These are phyloP conservation scores for Oreotrochilus melanogaster DNA, from an alignment of 2,113 vertebrate species.

Conservation along the genomic window DNA sequence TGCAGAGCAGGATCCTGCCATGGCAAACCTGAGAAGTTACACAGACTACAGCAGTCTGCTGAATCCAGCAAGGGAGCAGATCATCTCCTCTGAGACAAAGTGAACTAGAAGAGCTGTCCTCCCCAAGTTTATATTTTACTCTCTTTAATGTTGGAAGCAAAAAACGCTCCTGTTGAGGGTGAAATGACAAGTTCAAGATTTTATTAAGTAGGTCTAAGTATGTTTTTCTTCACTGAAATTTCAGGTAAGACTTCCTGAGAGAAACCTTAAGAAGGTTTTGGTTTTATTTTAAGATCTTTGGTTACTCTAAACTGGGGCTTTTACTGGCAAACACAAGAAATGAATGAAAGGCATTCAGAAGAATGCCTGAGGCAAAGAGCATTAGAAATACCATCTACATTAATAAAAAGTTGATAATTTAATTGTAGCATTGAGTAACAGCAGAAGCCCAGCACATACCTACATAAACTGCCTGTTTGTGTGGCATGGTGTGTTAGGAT, in stretches of 20 bases:
- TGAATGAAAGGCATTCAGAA: background rate
- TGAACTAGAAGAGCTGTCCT: background rate
- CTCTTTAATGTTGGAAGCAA: background rate
- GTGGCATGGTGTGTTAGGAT: background rate
- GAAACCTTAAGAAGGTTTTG: background rate
- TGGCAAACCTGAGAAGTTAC: background rate
- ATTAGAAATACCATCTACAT: background rate
- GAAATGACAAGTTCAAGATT: background rate
- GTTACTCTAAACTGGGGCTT: background rate
- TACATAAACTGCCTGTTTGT: background rate
- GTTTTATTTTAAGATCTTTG: background rate
- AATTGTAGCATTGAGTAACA: background rate
- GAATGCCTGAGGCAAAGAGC: background rate
- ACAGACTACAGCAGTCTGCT: background rate
- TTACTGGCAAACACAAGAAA: background rate
- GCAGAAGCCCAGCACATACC: background rate
- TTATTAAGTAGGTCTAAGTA: background rate
- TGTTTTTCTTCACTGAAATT: background rate
- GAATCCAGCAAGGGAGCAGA: background rate
- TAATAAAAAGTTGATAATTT: background rate
- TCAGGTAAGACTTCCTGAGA: background rate
- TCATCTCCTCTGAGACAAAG: accelerated
- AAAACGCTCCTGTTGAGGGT: background rate
- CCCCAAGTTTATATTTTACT: background rate
- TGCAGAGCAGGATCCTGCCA: background rate